phyloP scores from a whole-genome alignment of 2,113 vertebrate genomes.

The Propithecus coquereli region DNA sequence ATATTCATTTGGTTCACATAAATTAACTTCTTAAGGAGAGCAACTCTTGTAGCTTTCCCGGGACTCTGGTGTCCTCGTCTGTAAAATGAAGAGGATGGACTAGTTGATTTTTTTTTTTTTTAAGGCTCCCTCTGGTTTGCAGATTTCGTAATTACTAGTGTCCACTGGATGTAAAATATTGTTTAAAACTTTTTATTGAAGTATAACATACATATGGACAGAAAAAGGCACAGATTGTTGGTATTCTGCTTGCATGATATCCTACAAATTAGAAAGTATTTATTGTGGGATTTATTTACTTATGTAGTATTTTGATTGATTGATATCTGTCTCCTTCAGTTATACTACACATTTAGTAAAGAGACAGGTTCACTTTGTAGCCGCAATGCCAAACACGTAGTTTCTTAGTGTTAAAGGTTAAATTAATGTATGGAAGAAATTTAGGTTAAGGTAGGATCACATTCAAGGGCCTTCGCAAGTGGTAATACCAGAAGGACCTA shows the following conservation, averaged over 20 bases:
- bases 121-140: neutral
- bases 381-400: neutral
- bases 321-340: neutral
- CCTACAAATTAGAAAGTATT: neutral
- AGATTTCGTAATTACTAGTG: neutral
- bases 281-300: slow-evolving; percentile 35
- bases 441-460: neutral
- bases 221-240: neutral
- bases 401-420: slow-evolving; percentile 18
- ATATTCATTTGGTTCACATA: neutral
- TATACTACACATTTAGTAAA: neutral
- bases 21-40: neutral
- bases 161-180: neutral
- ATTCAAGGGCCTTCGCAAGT: neutral
- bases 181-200: neutral
- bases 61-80: neutral
- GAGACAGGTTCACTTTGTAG: neutral
- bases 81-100: neutral
- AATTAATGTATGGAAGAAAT: neutral
- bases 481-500: neutral
- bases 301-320: neutral
- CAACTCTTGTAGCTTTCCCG: neutral
- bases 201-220: neutral
- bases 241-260: neutral
- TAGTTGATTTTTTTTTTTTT: neutral